phyloP scores from a whole-genome alignment of 2,888 invertebrate genomes.

The Horisme vitalbata region DNA sequence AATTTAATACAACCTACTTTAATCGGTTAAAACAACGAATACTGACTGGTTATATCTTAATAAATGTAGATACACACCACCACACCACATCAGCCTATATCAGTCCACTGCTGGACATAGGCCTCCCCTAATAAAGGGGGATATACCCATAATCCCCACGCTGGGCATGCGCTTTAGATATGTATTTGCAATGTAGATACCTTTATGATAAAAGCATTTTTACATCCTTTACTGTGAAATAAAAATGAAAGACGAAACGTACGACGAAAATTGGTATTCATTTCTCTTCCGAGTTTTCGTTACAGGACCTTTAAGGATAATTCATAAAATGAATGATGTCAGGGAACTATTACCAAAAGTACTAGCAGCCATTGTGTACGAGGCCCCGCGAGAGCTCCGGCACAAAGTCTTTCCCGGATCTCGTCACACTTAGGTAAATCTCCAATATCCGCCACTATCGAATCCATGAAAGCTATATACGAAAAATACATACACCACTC shows the following conservation, averaged over 20 bases:
- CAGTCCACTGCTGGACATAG: no score
- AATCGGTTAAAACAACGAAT: slow-evolving; percentile 28
- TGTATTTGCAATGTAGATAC: no score
- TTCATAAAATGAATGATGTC: slow-evolving; percentile 39
- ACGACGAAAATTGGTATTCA: slow-evolving; percentile 1
- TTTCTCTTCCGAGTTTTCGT: slow-evolving; percentile 21
- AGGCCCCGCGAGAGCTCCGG: slow-evolving; percentile 55
- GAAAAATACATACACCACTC: slow-evolving; percentile 43
- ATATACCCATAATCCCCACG: no score
- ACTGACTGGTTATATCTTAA: slow-evolving; percentile 5
- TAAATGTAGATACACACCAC: slow-evolving; percentile 7
- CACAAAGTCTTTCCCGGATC: slow-evolving; percentile 67
- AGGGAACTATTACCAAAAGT: slow-evolving; percentile 59
- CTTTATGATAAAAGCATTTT: slow-evolving; percentile 6
- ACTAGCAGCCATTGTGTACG: slow-evolving; percentile 57
- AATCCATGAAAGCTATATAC: slow-evolving; percentile 52
- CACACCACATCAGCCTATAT: no score
- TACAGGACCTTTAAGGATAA: slow-evolving; percentile 27
- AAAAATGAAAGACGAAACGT: not conserved
- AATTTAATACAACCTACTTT: slow-evolving; percentile 32
- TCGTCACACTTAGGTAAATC: slow-evolving; percentile 74
- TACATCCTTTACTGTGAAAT: not conserved
- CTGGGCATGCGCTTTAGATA: no score
- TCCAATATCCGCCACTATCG: slow-evolving; percentile 71
- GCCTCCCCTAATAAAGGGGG: no score